Conservation (phyloP, 2,113 vertebrate species). For the Dicentrarchus labrax region DNA sequence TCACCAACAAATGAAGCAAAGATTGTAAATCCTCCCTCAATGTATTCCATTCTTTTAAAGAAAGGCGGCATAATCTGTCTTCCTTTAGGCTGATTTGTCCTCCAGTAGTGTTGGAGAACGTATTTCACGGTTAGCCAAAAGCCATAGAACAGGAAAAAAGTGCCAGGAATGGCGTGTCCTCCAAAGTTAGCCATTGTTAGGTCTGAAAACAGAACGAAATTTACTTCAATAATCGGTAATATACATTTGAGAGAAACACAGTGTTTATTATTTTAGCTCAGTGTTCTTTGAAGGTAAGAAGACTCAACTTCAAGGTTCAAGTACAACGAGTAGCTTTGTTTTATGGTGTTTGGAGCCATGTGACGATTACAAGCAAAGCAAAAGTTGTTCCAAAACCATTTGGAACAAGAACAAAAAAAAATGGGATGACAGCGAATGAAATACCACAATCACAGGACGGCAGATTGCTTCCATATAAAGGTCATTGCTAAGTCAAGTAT, state of each 20-base stretch:
- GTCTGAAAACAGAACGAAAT: constrained; percentile 51
- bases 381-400: too few relatives aligned
- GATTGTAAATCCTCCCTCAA: constrained; percentile 87
- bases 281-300: background rate
- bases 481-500: background rate
- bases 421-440: background rate
- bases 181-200: constrained; percentile 94
- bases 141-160: constrained; percentile 92
- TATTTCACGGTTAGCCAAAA: constrained; percentile 93
- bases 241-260: background rate
- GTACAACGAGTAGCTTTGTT: constrained; percentile 5
- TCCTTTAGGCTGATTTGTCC: constrained; percentile 72
- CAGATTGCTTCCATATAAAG: background rate
- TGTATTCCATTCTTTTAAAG: constrained; percentile 84
- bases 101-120: constrained; percentile 83
- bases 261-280: background rate
- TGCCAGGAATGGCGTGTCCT: constrained; percentile 94
- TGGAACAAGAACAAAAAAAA: too few relatives aligned
- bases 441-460: background rate
- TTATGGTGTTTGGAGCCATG: background rate
- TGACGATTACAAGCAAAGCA: background rate
- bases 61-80: constrained; percentile 41
- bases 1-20: constrained; percentile 90
- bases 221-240: background rate
- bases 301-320: constrained; percentile 15